These are phyloP conservation scores for Neuroterus valhalla DNA, from an alignment of 1,140 invertebrate genomes.

Conservation along the genomic window DNA sequence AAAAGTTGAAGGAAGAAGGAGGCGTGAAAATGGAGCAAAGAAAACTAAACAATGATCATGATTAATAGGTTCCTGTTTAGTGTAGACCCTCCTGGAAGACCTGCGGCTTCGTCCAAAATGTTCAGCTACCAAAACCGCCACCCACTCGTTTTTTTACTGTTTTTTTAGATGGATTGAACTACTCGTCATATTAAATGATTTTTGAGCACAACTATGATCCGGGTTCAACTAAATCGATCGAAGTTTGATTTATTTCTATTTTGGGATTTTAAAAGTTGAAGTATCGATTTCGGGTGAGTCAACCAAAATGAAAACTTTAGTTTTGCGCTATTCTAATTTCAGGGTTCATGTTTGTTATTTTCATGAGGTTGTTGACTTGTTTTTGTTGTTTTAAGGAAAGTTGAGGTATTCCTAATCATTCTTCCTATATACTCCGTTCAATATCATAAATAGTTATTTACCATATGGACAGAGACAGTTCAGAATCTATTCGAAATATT, in stretches of 20 bases:
- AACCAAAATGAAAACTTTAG: no score
- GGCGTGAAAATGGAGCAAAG: slow-evolving; percentile 27
- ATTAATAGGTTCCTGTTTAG: slow-evolving; percentile 45
- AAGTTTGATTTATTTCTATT: not conserved
- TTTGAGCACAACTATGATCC: not conserved
- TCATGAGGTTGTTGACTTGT: slow-evolving; percentile 1
- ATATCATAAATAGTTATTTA: slow-evolving; percentile 20
- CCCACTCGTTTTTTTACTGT: slow-evolving; percentile 15
- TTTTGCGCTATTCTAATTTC: not conserved
- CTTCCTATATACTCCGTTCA: not conserved
- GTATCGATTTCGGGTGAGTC: no score
- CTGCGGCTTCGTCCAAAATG: not conserved
- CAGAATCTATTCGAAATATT: not conserved
- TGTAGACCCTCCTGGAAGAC: slow-evolving; percentile 3
- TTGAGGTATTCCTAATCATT: not conserved
- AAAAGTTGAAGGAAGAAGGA: not conserved
- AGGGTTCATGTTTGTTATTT: slow-evolving; percentile 2
- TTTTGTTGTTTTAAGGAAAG: slow-evolving; percentile 18
- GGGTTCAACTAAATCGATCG: not conserved
- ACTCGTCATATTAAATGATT: not conserved
- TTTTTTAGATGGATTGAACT: not conserved
- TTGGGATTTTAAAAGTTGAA: no score
- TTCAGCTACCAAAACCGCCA: not conserved
- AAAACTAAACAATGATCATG: slow-evolving; percentile 53
- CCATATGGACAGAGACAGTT: not conserved